These are phyloP conservation scores for Eledone cirrhosa DNA, from an alignment of 2,888 invertebrate species.

Conservation along the genomic window DNA sequence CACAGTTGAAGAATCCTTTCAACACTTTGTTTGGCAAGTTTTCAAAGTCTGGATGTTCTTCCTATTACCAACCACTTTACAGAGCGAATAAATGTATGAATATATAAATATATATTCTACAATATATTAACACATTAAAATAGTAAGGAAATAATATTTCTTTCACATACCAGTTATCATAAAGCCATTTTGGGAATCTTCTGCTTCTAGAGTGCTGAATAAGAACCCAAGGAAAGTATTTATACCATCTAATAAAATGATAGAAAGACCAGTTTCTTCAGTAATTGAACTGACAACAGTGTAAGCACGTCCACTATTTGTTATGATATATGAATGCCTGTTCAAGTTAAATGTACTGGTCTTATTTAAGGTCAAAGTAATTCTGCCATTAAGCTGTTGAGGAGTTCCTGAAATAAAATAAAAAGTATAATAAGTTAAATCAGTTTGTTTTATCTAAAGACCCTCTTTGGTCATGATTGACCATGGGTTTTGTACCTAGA, in stretches of 20 bases:
- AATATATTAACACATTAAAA: too few relatives aligned
- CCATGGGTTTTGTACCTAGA: too few relatives aligned
- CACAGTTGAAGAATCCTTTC: too few relatives aligned
- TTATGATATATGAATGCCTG: constrained; percentile 90
- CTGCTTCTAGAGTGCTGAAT: constrained; percentile 82
- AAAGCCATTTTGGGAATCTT: constrained; percentile 86
- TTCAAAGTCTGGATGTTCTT: too few relatives aligned
- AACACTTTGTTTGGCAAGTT: too few relatives aligned
- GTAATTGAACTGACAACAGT: constrained; percentile 84
- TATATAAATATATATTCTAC: too few relatives aligned
- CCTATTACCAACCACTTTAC: too few relatives aligned
- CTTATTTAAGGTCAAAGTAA: constrained; percentile 86
- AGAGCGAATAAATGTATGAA: too few relatives aligned
- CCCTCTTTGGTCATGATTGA: too few relatives aligned
- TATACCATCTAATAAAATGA: constrained; percentile 84
- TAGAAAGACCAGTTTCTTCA: constrained; percentile 77
- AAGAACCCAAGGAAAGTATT: constrained; percentile 91
- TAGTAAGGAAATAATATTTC: too few relatives aligned
- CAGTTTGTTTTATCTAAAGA: too few relatives aligned
- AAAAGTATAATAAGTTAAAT: background rate
- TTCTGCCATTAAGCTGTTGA: constrained; percentile 85
- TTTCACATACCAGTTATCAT: constrained; percentile 70
- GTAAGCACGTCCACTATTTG: constrained; percentile 74
- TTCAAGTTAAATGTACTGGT: constrained; percentile 78
- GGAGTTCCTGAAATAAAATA: constrained; percentile 75